A percentile compares a stretch with the other conserved stretches of the same genome.
phyloP scores from a whole-genome alignment of 2,113 vertebrate genomes.

The Alces alces region DNA sequence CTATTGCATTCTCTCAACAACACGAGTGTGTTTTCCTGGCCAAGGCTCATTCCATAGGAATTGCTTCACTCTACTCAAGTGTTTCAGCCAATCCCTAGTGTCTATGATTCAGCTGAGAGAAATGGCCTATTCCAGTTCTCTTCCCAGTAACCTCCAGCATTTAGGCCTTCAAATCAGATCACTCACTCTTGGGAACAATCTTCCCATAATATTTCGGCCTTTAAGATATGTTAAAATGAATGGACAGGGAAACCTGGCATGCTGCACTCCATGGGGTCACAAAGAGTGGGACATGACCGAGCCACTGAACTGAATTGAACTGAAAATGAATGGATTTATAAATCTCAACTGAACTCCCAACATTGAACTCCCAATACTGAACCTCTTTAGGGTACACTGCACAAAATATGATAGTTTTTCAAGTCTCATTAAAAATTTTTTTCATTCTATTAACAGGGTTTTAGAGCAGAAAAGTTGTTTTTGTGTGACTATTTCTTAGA shows the following conservation, averaged over 20 bases:
- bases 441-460: neutral
- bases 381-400: neutral
- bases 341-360: constrained; percentile 13
- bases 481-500: neutral
- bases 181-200: constrained; percentile 3
- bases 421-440: neutral
- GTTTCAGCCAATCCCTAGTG: constrained; percentile 52
- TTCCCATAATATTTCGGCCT: constrained; percentile 54
- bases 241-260: neutral
- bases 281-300: neutral
- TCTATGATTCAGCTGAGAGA: constrained; percentile 46
- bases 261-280: neutral
- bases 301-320: neutral
- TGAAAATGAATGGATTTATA: constrained; percentile 11
- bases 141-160: constrained; percentile 13
- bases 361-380: neutral
- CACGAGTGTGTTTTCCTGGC: neutral
- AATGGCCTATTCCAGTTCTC: neutral
- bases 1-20: neutral
- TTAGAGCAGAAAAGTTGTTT: neutral
- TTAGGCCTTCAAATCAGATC: constrained; percentile 17
- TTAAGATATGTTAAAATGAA: constrained; percentile 15
- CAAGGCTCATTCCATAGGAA: constrained; percentile 41
- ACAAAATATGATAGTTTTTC: constrained; percentile 4
- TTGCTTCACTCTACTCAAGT: constrained; percentile 35